Conservation (phyloP, 2,888 invertebrate species). For the Elegia similella region DNA sequence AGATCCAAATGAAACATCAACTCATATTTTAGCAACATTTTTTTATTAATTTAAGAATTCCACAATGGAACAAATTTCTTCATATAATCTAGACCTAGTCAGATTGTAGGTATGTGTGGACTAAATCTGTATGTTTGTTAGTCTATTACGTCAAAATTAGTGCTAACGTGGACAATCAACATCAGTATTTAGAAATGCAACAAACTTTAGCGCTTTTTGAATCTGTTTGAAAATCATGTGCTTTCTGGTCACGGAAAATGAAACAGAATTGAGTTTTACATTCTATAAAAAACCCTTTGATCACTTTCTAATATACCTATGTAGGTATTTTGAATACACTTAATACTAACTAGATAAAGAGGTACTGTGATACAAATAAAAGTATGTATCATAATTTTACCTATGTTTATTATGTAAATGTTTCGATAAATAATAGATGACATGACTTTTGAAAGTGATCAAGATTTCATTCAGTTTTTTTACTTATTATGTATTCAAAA, state of each 20-base stretch:
- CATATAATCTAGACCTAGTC: slow-evolving; percentile 74
- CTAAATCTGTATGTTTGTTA: slow-evolving; percentile 42
- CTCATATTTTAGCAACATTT: slow-evolving; percentile 80
- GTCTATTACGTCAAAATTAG: slow-evolving; percentile 44
- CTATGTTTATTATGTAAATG: too few species aligned
- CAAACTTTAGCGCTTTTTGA: neutral
- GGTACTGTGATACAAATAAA: too few species aligned
- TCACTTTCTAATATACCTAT: neutral
- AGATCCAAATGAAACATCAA: slow-evolving; percentile 53
- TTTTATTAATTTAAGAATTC: slow-evolving; percentile 82
- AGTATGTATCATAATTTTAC: too few species aligned
- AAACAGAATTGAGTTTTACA: too few species aligned
- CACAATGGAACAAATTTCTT: slow-evolving; percentile 78
- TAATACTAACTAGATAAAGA: too few species aligned
- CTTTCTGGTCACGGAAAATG: neutral
- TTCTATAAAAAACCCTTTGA: too few species aligned
- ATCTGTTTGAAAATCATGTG: slow-evolving; percentile 5
- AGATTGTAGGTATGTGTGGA: slow-evolving; percentile 65
- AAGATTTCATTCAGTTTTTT: neutral
- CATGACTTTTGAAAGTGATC: neutral
- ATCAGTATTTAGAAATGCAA: neutral
- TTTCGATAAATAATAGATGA: too few species aligned
- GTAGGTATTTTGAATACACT: too few species aligned
- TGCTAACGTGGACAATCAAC: slow-evolving; percentile 54
- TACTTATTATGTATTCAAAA: neutral